Evolutionary conservation across 2,113 vertebrate genomes (phyloP).

Genomic region (Cryptomyrus ogoouensis): DNA sequence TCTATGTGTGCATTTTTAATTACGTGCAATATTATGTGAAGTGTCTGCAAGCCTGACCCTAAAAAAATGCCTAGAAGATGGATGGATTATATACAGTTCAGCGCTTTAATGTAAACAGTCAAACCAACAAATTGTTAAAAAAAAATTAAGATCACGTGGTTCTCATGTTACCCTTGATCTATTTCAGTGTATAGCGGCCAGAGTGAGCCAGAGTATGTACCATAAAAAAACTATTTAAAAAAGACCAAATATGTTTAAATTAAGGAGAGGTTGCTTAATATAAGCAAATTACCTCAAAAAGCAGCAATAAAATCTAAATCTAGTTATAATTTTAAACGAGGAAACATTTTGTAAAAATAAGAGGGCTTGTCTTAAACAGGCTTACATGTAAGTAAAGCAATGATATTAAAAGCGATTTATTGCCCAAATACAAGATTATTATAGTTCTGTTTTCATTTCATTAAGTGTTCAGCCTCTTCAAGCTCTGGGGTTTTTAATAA

Average conservation of each 20-base stretch:
- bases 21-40: neutral
- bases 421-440: constrained; percentile 4
- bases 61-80: neutral
- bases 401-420: neutral
- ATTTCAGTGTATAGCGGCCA: neutral
- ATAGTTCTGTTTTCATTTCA: neutral
- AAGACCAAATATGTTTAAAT: neutral
- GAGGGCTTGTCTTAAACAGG: neutral
- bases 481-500: neutral
- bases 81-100: neutral
- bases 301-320: neutral
- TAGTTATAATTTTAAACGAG: neutral
- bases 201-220: neutral
- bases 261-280: neutral
- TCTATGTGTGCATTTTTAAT: neutral
- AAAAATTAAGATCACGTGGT: neutral
- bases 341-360: neutral
- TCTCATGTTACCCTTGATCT: neutral
- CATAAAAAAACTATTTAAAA: neutral
- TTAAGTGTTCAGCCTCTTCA: neutral
- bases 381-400: neutral
- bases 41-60: neutral
- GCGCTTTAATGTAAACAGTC: neutral
- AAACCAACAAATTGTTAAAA: neutral
- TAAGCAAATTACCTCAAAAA: neutral